These are phyloP conservation scores for Morone chrysops DNA, from an alignment of 2,113 vertebrate genomes.

Conservation along the genomic window DNA sequence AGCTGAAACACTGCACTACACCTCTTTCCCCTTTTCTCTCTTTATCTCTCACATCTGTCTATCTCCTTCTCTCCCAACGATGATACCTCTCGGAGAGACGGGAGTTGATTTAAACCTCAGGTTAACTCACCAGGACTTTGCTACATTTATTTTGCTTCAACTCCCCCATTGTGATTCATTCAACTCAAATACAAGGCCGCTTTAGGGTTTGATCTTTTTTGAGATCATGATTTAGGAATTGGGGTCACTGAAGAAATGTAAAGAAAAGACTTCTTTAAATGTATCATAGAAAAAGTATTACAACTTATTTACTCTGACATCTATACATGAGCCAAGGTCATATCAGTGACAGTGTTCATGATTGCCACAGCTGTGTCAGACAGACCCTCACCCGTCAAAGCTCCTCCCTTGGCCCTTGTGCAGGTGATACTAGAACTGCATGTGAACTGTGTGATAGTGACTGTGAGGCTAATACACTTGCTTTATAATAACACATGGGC, in stretches of 20 bases:
- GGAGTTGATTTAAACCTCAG: conserved; percentile 72
- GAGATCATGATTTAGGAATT: conserved; percentile 50
- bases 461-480: conserved; percentile 53
- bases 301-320: conserved; percentile 16
- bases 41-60: conserved; percentile 56
- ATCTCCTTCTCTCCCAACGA: conserved; percentile 57
- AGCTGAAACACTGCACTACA: conserved; percentile 76
- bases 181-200: conserved; percentile 27
- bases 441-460: conserved; percentile 51
- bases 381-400: conserved; percentile 19
- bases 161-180: conserved; percentile 53
- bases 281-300: conserved; percentile 1
- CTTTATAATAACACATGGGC: conserved; percentile 36
- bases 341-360: conserved; percentile 24
- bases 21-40: conserved; percentile 37
- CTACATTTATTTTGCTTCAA: conserved; percentile 57
- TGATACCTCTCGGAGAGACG: conserved; percentile 58
- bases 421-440: conserved; percentile 42
- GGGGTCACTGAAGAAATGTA: conserved; percentile 18
- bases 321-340: conserved; percentile 19
- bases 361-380: conserved; percentile 27
- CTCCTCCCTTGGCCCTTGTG: conserved; percentile 13
- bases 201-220: conserved; percentile 35
- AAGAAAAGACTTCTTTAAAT: conserved; percentile 19
- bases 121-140: conserved; percentile 61